A percentile compares a stretch with the other conserved stretches of the same genome.
Evolutionary conservation across 2,797 vertebrate species (phyloP).

Genomic region (Scolopax rusticola): DNA sequence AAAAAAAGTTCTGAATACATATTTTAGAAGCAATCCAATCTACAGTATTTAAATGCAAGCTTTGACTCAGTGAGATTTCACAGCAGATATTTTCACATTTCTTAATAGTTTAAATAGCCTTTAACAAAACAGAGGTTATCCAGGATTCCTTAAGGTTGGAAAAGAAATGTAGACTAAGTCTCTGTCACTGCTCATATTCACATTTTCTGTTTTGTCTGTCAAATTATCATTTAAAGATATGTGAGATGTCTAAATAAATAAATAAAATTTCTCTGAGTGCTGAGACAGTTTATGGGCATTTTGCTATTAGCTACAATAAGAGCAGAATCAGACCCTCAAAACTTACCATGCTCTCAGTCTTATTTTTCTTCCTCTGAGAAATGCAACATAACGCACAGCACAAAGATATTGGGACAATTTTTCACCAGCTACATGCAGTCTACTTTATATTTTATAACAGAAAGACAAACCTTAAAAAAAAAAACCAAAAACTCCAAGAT

Average conservation of each 20-base stretch:
- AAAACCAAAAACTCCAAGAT: not conserved
- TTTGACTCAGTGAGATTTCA: conserved; percentile 55
- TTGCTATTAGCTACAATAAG: conserved; percentile 30
- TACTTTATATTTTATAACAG: conserved; percentile 44
- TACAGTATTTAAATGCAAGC: conserved; percentile 68
- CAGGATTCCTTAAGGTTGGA: conserved; percentile 51
- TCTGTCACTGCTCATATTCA: conserved; percentile 54
- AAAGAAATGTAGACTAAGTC: conserved; percentile 44
- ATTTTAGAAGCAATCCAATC: conserved; percentile 72
- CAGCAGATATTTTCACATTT: conserved; percentile 60
- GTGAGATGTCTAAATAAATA: conserved; percentile 74
- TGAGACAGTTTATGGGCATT: conserved; percentile 48
- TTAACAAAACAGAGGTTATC: conserved; percentile 46
- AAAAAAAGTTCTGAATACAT: conserved; percentile 74
- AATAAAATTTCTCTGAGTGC: conserved; percentile 52
- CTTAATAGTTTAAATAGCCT: conserved; percentile 66
- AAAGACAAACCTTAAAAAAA: not conserved
- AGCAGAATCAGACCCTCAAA: conserved; percentile 53
- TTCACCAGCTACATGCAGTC: conserved; percentile 1
- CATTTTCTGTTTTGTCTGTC: conserved; percentile 65
- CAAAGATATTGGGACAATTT: conserved; percentile 56
- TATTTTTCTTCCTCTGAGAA: conserved; percentile 56
- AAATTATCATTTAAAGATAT: conserved; percentile 70
- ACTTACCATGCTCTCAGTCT: conserved; percentile 16
- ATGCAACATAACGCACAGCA: not conserved